Percentiles rank a stretch among this genome's conserved stretches.
phyloP scores from a whole-genome alignment of 2,113 vertebrate genomes.

The Scalopus aquaticus region DNA sequence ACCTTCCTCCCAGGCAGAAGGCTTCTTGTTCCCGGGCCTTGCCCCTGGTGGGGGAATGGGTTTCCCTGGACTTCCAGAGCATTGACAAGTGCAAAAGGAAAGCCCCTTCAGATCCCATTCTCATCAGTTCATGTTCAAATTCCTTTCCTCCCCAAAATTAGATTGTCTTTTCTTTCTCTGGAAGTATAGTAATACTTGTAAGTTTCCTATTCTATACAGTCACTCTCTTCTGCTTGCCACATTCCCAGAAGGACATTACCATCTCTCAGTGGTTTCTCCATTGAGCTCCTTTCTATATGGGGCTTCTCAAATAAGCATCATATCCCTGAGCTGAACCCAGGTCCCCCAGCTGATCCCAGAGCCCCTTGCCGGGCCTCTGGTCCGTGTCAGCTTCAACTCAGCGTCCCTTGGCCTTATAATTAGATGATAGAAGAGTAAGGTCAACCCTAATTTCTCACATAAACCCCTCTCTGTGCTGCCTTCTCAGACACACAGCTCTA shows the following conservation, averaged over 20 bases:
- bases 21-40: not conserved
- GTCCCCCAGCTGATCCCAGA: not conserved
- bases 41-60: not conserved
- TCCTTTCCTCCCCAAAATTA: not conserved
- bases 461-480: not conserved
- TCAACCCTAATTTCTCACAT: not conserved
- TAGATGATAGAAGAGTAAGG: not conserved
- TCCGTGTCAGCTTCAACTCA: not conserved
- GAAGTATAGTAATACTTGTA: not conserved
- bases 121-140: not conserved
- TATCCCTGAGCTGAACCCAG: not conserved
- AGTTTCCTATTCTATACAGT: constrained; percentile 40
- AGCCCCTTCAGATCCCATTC: not conserved
- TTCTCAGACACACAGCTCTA: not conserved
- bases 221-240: not conserved
- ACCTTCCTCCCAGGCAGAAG: not conserved
- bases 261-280: not conserved
- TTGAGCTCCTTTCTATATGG: not conserved
- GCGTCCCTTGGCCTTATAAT: not conserved
- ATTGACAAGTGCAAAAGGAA: not conserved
- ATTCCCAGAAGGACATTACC: not conserved
- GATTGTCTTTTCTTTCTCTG: not conserved
- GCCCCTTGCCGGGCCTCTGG: not conserved
- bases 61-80: not conserved
- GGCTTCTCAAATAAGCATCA: not conserved